These are phyloP conservation scores for Zaprionus gabonicus DNA, from an alignment of 1,140 invertebrate species.

Conservation along the genomic window DNA sequence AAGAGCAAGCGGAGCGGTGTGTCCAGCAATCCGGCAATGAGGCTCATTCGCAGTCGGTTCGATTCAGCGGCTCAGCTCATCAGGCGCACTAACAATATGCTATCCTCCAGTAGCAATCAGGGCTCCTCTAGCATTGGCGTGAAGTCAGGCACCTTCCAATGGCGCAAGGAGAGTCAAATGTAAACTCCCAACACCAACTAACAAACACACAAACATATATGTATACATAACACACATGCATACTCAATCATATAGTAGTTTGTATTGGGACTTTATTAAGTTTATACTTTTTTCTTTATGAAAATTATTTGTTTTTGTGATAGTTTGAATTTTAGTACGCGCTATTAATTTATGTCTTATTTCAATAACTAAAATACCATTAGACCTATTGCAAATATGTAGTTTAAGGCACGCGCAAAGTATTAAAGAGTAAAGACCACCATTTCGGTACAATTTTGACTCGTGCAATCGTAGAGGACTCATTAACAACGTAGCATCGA, in stretches of 20 bases:
- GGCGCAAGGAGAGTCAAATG: conserved; percentile 88
- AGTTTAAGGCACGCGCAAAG: conserved; percentile 70
- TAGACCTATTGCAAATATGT: conserved; percentile 60
- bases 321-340: conserved; percentile 79
- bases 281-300: conserved; percentile 55
- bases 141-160: conserved; percentile 89
- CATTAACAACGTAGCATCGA: conserved; percentile 55
- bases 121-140: conserved; percentile 84
- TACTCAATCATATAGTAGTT: conserved; percentile 55
- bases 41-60: conserved; percentile 90
- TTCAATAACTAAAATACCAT: conserved; percentile 57
- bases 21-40: conserved; percentile 95
- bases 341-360: conserved; percentile 60
- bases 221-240: conserved; percentile 37
- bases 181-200: conserved; percentile 48
- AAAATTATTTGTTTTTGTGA: conserved; percentile 78
- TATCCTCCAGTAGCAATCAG: conserved; percentile 84
- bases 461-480: conserved; percentile 66
- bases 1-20: conserved; percentile 94
- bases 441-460: conserved; percentile 57
- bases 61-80: conserved; percentile 87
- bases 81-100: conserved; percentile 84
- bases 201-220: conserved; percentile 25
- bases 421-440: conserved; percentile 55
- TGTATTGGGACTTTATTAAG: conserved; percentile 51